A percentile compares a stretch with the other conserved stretches of the same genome.
Evolutionary conservation across 2,888 invertebrate species (phyloP).

Genomic region (Hypomecis punctinalis): DNA sequence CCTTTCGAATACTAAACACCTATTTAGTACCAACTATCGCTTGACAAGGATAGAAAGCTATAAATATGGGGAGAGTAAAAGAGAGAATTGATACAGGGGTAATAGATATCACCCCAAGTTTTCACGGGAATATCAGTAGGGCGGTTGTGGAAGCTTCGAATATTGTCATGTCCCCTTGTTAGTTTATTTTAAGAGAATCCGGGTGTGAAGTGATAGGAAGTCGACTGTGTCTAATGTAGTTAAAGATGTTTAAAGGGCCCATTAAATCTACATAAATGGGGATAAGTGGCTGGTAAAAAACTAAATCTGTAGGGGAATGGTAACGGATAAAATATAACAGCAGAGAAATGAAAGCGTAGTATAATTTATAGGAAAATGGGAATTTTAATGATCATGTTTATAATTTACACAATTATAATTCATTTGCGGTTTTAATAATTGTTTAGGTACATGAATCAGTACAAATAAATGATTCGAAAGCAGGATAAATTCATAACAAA

Average conservation of each 20-base stretch:
- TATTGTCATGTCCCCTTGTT: conserved; percentile 54
- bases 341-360: too few relatives aligned
- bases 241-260: conserved; percentile 43
- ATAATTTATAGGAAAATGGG: neutral
- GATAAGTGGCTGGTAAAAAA: conserved; percentile 34
- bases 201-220: conserved; percentile 74
- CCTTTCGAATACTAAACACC: conserved; percentile 84
- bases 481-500: too few relatives aligned
- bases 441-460: too few relatives aligned
- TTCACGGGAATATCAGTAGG: conserved; percentile 66
- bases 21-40: conserved; percentile 79
- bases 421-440: too few relatives aligned
- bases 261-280: conserved; percentile 32
- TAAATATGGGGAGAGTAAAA: conserved; percentile 47
- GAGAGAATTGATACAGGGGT: conserved; percentile 52
- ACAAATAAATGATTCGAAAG: too few relatives aligned
- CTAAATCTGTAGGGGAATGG: conserved; percentile 8
- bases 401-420: too few relatives aligned
- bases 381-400: neutral
- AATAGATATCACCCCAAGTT: conserved; percentile 69
- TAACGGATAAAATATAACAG: neutral
- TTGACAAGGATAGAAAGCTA: conserved; percentile 50
- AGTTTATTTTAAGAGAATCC: conserved; percentile 65
- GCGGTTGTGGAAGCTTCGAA: conserved; percentile 58
- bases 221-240: conserved; percentile 64